Percentiles rank a stretch among this genome's conserved stretches.
Conservation (phyloP, 2,797 vertebrate species). For the Hylomyscus alleni region DNA sequence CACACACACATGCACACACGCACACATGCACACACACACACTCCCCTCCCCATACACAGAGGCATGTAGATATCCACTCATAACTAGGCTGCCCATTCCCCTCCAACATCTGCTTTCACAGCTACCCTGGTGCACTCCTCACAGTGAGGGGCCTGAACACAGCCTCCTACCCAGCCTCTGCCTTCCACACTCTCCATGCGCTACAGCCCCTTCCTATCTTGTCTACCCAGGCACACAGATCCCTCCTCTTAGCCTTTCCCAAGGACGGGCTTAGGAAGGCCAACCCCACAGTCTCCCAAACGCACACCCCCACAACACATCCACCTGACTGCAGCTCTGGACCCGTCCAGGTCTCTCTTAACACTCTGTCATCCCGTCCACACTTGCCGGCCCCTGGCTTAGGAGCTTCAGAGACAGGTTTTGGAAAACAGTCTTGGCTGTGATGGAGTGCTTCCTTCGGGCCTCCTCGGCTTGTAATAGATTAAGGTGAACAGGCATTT, state of each 20-base stretch:
- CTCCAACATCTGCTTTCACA: background rate
- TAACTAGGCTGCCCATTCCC: background rate
- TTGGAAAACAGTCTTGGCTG: conserved; percentile 46
- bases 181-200: background rate
- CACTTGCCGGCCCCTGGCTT: fast-evolving
- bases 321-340: background rate
- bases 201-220: background rate
- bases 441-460: conserved; percentile 82
- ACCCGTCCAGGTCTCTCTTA: fast-evolving
- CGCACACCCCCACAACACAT: fast-evolving
- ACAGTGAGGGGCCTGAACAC: background rate
- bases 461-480: conserved; percentile 85
- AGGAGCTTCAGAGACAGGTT: background rate
- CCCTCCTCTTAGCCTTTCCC: background rate
- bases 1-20: too few species aligned
- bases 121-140: background rate
- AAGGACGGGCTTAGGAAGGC: background rate
- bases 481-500: conserved; percentile 86
- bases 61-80: fast-evolving
- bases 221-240: fast-evolving
- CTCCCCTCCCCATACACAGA: fast-evolving
- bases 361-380: fast-evolving
- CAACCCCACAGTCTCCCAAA: background rate
- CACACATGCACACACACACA: too few species aligned
- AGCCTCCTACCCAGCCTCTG: background rate